These are phyloP conservation scores for Trissolcus basalis DNA, from an alignment of 1,140 invertebrate genomes.

Conservation along the genomic window DNA sequence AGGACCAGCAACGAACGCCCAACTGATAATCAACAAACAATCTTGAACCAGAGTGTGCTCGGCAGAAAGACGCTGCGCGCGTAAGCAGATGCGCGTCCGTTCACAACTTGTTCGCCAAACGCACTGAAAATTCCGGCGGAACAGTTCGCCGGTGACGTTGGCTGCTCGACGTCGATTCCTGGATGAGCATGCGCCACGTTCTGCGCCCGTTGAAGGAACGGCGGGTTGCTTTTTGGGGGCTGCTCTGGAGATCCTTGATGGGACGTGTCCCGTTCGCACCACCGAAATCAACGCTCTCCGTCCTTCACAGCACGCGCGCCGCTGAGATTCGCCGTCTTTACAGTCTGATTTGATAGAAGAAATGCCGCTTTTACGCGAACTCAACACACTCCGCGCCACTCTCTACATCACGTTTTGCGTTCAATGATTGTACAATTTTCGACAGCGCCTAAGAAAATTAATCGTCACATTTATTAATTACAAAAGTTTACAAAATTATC, in stretches of 20 bases:
- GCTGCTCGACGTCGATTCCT: conserved; percentile 61
- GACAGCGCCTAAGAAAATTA: too few relatives aligned
- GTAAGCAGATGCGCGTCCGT: conserved; percentile 66
- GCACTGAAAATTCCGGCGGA: conserved; percentile 72
- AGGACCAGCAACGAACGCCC: neutral
- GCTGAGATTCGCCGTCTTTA: conserved; percentile 47
- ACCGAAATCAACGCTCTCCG: conserved; percentile 47
- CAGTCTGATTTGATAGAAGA: conserved; percentile 46
- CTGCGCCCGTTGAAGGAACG: conserved; percentile 55
- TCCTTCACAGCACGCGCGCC: conserved; percentile 43
- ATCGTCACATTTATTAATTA: too few relatives aligned
- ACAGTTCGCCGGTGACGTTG: conserved; percentile 72
- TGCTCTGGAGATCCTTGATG: conserved; percentile 54
- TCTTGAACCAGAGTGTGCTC: conserved; percentile 53
- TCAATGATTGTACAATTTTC: too few relatives aligned
- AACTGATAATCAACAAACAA: neutral
- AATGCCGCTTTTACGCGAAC: conserved; percentile 44
- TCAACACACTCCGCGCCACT: conserved; percentile 17
- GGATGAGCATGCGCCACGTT: conserved; percentile 65
- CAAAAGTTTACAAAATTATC: too few relatives aligned
- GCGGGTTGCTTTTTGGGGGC: conserved; percentile 56
- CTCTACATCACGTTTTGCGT: neutral
- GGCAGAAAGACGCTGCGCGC: conserved; percentile 35
- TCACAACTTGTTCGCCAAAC: conserved; percentile 75
- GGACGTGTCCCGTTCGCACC: conserved; percentile 51